Percentiles rank a stretch among this genome's conserved stretches.
Conservation (phyloP, 2,113 vertebrate genomes). For the Elaphurus davidianus region DNA sequence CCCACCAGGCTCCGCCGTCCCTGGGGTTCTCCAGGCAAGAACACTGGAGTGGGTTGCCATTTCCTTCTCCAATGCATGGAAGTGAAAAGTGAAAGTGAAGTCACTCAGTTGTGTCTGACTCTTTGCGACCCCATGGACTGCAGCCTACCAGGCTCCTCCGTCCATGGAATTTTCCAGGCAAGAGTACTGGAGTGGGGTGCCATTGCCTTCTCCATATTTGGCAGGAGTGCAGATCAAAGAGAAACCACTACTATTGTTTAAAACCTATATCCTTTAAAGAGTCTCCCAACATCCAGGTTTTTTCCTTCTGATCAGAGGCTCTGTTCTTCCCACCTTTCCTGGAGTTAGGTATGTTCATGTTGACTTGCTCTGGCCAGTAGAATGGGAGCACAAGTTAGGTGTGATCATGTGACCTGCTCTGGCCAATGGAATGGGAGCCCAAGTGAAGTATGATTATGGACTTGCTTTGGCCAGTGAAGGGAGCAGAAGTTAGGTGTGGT, state of each 20-base stretch:
- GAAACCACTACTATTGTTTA: background rate
- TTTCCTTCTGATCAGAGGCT: background rate
- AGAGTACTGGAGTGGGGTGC: background rate
- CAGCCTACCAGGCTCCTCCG: background rate
- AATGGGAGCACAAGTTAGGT: background rate
- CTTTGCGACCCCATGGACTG: background rate
- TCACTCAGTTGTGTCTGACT: rapidly evolving
- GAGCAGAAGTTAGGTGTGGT: rapidly evolving
- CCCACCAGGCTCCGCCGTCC: rapidly evolving
- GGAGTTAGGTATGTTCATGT: background rate
- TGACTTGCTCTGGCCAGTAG: background rate
- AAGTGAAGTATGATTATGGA: background rate
- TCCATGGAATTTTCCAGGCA: background rate
- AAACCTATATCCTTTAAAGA: rapidly evolving
- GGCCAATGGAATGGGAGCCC: background rate
- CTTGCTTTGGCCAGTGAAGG: background rate
- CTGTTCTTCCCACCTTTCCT: too few relatives aligned
- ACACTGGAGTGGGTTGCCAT: background rate
- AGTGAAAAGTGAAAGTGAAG: background rate
- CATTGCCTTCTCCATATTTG: background rate
- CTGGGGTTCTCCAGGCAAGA: background rate
- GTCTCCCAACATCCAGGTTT: background rate
- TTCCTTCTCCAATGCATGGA: background rate
- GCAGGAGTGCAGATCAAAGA: background rate
- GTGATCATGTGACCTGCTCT: background rate